These are phyloP conservation scores for Epicauta chinensis DNA, from an alignment of 1,140 invertebrate species.

Conservation along the genomic window DNA sequence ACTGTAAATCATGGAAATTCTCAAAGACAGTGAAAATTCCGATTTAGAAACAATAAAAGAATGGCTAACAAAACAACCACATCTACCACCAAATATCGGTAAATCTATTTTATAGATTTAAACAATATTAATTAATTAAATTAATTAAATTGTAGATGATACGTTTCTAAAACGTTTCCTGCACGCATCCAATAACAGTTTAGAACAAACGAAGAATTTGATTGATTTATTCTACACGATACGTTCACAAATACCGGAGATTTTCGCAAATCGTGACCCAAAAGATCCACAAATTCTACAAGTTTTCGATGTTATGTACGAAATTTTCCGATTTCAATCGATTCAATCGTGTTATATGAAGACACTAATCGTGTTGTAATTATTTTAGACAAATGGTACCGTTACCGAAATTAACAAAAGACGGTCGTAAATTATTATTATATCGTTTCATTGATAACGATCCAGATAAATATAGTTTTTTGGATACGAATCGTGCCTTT, in stretches of 20 bases:
- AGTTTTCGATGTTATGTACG: constrained; percentile 50
- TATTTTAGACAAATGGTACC: constrained; percentile 54
- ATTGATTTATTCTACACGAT: constrained; percentile 60
- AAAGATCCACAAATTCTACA: constrained; percentile 48
- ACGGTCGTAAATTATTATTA: constrained; percentile 43
- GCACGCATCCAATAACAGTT: constrained; percentile 45
- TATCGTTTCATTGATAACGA: constrained; percentile 55
- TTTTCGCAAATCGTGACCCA: constrained; percentile 59
- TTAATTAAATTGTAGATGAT: constrained; percentile 45
- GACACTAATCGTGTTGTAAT: background rate
- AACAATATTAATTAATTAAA: constrained; percentile 2
- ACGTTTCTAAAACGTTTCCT: constrained; percentile 48
- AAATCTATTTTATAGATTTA: constrained; percentile 31
- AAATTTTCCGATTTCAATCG: too few relatives aligned
- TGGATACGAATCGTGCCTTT: constrained; percentile 60
- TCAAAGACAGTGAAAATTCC: too few relatives aligned
- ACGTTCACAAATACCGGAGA: constrained; percentile 54
- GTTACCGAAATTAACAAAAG: constrained; percentile 44
- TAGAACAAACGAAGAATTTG: constrained; percentile 52
- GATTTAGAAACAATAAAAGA: constrained; percentile 61
- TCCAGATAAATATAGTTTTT: constrained; percentile 57
- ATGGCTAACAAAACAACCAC: constrained; percentile 68
- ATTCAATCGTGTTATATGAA: background rate
- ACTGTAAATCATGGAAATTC: too few relatives aligned
- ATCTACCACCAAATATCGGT: constrained; percentile 68